Conservation (phyloP, 2,113 vertebrate genomes). For the Anarhynchus alexandrinus region DNA sequence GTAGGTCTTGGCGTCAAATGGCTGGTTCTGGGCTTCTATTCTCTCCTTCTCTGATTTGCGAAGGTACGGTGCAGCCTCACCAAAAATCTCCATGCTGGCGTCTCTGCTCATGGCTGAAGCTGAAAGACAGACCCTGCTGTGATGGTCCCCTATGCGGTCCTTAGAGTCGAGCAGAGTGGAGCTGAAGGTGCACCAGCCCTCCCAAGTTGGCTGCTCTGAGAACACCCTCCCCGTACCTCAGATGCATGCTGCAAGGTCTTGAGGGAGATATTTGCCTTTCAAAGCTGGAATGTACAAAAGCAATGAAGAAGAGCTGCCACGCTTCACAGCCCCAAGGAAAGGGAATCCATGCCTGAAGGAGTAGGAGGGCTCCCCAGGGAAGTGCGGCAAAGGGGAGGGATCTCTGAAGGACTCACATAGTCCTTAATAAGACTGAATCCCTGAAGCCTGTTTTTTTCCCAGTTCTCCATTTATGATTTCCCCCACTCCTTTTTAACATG, state of each 20-base stretch:
- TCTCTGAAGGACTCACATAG: not conserved
- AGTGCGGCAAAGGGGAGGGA: not conserved
- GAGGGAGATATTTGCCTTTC: not conserved
- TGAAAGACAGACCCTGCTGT: constrained; percentile 35
- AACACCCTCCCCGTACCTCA: not conserved
- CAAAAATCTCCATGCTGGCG: constrained; percentile 76
- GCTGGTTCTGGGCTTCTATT: constrained; percentile 81
- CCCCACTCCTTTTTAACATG: not conserved
- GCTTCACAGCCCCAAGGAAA: not conserved
- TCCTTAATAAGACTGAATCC: not conserved
- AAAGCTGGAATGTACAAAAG: not conserved
- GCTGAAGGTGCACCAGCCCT: not conserved
- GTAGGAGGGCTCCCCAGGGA: not conserved
- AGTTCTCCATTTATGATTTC: not conserved
- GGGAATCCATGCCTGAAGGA: not conserved
- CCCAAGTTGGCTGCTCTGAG: not conserved
- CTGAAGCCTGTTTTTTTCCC: not conserved
- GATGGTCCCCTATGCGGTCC: not conserved
- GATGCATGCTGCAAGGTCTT: fast-evolving
- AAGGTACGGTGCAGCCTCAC: constrained; percentile 76
- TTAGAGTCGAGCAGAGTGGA: not conserved
- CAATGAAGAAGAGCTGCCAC: not conserved
- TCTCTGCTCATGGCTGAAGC: constrained; percentile 74
- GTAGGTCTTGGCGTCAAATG: constrained; percentile 82
- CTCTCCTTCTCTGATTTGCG: constrained; percentile 81